Percentiles rank a stretch among this genome's conserved stretches.
These are phyloP conservation scores for Philopotamus ludificatus DNA, from an alignment of 1,140 invertebrate species.

Conservation along the genomic window DNA sequence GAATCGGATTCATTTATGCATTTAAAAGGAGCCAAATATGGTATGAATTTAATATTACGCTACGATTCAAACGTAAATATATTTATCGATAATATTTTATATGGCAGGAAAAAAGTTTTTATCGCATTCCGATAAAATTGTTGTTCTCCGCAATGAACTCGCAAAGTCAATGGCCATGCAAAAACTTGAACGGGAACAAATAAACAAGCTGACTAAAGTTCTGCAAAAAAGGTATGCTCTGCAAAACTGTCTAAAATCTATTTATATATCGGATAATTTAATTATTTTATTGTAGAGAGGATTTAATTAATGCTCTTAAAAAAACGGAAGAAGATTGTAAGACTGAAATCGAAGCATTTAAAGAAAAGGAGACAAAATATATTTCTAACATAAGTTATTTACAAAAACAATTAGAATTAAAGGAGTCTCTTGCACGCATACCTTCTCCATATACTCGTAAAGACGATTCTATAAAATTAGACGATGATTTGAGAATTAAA, in stretches of 20 bases:
- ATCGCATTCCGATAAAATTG: constrained; percentile 34
- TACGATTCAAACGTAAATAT: not conserved
- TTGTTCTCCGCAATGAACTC: constrained; percentile 33
- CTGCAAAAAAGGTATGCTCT: constrained; percentile 26
- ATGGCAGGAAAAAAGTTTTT: constrained; percentile 30
- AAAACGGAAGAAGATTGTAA: not conserved
- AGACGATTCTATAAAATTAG: no score
- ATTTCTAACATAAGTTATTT: no score
- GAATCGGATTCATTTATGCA: constrained; percentile 36
- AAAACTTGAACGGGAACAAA: constrained; percentile 37
- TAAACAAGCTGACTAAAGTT: constrained; percentile 30
- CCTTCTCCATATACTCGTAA: no score
- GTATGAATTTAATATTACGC: constrained; percentile 8
- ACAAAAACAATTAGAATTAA: no score
- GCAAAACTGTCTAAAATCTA: not conserved
- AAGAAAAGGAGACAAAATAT: not conserved
- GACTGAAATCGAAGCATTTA: constrained; percentile 11
- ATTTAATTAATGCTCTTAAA: not conserved
- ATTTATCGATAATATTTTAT: constrained; percentile 7
- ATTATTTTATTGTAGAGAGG: not conserved
- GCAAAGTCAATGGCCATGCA: constrained; percentile 21
- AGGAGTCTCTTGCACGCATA: no score
- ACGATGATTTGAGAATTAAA: no score
- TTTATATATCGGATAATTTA: not conserved
- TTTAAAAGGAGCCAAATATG: constrained; percentile 22